Conservation (phyloP, 1,140 invertebrate genomes). For the Physella acuta region DNA sequence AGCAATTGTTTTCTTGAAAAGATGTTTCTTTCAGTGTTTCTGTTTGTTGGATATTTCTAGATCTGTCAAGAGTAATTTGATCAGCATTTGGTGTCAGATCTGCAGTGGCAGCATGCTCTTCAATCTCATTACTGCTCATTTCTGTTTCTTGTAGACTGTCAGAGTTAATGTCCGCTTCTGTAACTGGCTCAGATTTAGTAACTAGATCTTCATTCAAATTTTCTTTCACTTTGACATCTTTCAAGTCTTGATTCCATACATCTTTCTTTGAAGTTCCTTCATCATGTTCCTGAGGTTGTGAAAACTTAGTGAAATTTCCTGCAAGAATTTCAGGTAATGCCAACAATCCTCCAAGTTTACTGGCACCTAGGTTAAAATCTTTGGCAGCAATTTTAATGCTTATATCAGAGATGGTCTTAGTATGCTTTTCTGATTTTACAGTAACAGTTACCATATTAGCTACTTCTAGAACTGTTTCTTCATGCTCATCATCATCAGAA, state of each 20-base stretch:
- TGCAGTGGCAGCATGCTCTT: no score
- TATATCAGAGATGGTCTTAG: conserved; percentile 19
- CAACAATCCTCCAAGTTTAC: not conserved
- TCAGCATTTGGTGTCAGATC: no score
- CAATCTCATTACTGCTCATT: conserved; percentile 10
- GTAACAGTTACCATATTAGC: conserved; percentile 17
- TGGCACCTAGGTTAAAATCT: conserved; percentile 1
- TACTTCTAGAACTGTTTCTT: conserved; percentile 28
- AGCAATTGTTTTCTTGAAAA: no score
- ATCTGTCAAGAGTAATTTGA: no score
- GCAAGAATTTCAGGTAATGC: conserved; percentile 1
- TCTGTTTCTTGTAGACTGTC: conserved; percentile 21
- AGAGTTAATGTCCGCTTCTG: no score
- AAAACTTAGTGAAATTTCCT: not conserved
- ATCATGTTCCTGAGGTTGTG: no score
- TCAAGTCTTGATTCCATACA: no score
- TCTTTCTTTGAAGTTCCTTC: no score
- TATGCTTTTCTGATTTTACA: conserved; percentile 16
- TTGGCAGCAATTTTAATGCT: conserved; percentile 19
- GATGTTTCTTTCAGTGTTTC: conserved; percentile 19
- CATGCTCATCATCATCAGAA: conserved; percentile 7
- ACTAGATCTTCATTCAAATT: no score
- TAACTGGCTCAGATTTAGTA: no score
- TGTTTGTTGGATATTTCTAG: not conserved
- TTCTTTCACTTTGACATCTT: no score